Percentiles rank a stretch among this genome's conserved stretches.
phyloP scores from a whole-genome alignment of 2,888 invertebrate species.

The Philereme transversata region DNA sequence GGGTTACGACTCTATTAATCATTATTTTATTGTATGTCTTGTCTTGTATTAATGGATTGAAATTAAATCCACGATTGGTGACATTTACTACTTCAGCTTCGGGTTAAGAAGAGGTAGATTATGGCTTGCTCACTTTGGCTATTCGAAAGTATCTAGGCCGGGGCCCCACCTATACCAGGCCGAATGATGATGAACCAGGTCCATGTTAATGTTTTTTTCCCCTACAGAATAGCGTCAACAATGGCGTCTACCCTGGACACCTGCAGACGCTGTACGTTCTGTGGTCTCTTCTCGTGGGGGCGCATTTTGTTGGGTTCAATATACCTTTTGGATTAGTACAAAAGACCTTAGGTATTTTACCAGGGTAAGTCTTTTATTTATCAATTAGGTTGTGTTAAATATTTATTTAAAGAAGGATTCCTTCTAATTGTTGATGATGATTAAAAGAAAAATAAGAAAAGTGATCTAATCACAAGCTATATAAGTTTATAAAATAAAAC shows the following conservation, averaged over 20 bases:
- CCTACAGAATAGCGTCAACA: constrained; percentile 95
- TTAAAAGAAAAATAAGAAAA: no score
- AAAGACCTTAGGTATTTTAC: constrained; percentile 88
- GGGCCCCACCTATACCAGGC: background rate
- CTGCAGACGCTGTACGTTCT: constrained; percentile 94
- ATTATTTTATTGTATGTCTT: no score
- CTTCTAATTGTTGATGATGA: no score
- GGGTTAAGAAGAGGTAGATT: background rate
- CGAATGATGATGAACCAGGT: background rate
- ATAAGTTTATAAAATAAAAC: no score
- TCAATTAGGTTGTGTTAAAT: no score
- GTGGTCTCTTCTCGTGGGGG: constrained; percentile 89
- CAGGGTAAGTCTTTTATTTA: constrained; percentile 84
- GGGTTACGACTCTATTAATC: no score
- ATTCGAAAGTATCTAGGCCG: background rate
- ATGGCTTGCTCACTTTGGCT: background rate
- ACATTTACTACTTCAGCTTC: background rate
- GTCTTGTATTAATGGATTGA: no score
- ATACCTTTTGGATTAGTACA: constrained; percentile 93
- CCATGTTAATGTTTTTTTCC: constrained; percentile 9
- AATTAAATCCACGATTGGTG: no score
- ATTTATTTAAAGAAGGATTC: no score
- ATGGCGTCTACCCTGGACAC: constrained; percentile 98
- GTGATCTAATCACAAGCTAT: no score
- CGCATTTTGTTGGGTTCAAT: constrained; percentile 91